Percentiles rank a stretch among this genome's conserved stretches.
phyloP scores from a whole-genome alignment of 2,888 invertebrate species.

The Rugalucina vietnamica region DNA sequence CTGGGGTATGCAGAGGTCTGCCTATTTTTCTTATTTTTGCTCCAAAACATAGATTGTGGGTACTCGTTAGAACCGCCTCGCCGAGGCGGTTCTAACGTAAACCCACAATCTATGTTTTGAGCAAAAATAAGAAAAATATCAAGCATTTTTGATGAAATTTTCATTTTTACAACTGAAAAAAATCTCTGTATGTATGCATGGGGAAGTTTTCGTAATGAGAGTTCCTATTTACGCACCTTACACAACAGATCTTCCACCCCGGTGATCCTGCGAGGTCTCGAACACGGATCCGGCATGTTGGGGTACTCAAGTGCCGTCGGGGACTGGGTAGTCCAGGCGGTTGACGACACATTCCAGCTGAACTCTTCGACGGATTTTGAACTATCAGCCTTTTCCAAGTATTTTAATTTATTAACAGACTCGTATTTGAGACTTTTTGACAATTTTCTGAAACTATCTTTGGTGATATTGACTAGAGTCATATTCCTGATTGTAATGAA shows the following conservation, averaged over 20 bases:
- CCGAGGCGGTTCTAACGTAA: too few species aligned
- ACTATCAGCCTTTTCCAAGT: background rate
- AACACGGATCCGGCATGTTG: conserved; percentile 58
- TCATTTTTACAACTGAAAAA: too few species aligned
- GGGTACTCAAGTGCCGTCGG: conserved; percentile 32
- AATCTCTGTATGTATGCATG: too few species aligned
- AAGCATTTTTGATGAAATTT: too few species aligned
- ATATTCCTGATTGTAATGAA: background rate
- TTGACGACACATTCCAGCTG: background rate
- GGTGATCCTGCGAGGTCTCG: conserved; percentile 44
- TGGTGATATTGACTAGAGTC: background rate
- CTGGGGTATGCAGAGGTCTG: too few species aligned
- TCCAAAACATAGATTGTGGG: too few species aligned
- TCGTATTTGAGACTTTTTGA: background rate
- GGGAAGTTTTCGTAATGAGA: too few species aligned
- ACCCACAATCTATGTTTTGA: too few species aligned
- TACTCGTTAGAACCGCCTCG: too few species aligned
- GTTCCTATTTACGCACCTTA: conserved; percentile 48
- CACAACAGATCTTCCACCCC: conserved; percentile 56
- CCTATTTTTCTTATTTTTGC: too few species aligned
- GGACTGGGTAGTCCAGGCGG: background rate
- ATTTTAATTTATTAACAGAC: background rate
- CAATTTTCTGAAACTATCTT: background rate
- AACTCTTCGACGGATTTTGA: background rate
- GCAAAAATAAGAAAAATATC: too few species aligned